These are phyloP conservation scores for Drosophila neonasuta DNA, from an alignment of 2,888 invertebrate species.

Conservation along the genomic window DNA sequence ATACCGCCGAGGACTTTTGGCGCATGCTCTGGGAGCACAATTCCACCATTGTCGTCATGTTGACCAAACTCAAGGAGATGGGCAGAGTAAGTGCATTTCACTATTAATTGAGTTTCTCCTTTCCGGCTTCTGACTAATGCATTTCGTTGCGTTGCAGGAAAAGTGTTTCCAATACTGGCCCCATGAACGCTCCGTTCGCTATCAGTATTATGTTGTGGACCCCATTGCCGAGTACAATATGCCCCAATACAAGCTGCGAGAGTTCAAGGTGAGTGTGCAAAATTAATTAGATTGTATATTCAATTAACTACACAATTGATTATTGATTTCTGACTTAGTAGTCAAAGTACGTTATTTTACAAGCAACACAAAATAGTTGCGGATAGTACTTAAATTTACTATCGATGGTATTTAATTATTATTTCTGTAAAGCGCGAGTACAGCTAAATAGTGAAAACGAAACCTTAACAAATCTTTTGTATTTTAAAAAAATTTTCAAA, in stretches of 20 bases:
- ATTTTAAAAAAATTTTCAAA: no score
- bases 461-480: no score
- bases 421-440: no score
- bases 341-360: background rate
- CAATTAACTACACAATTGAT: background rate
- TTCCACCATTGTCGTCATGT: slow-evolving; percentile 99
- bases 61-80: slow-evolving; percentile 98
- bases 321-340: background rate
- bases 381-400: background rate
- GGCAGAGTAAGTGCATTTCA: slow-evolving; percentile 89
- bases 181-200: slow-evolving; percentile 97
- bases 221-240: slow-evolving; percentile 99
- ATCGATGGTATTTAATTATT: background rate
- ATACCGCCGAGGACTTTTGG: slow-evolving; percentile 99
- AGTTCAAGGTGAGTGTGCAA: slow-evolving; percentile 90
- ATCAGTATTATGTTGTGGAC: slow-evolving; percentile 99
- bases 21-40: slow-evolving; percentile 99
- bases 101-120: background rate
- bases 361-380: background rate
- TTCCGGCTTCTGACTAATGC: background rate
- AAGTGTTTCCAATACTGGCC: slow-evolving; percentile 99
- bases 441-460: no score
- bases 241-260: slow-evolving; percentile 99
- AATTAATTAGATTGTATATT: background rate
- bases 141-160: slow-evolving; percentile 86